Percentiles rank a stretch among this genome's conserved stretches.
These are phyloP conservation scores for Oscheius sp. DNA, from an alignment of 1,140 invertebrate genomes.

Conservation along the genomic window DNA sequence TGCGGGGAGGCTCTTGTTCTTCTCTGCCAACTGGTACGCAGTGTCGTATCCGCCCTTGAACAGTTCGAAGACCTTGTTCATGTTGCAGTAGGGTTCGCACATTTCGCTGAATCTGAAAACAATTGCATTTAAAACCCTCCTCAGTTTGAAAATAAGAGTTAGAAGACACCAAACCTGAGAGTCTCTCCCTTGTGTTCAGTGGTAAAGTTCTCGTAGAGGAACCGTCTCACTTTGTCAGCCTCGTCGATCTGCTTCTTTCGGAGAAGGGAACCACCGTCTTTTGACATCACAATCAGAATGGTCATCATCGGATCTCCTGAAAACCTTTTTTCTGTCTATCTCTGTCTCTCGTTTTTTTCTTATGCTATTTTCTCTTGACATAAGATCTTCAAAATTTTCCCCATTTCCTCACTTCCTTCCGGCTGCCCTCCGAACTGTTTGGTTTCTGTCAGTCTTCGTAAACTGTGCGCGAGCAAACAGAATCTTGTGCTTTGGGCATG, in stretches of 20 bases:
- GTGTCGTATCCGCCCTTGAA: slow-evolving; percentile 45
- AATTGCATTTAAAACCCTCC: slow-evolving; percentile 15
- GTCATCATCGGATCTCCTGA: slow-evolving; percentile 55
- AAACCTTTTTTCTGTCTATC: background rate
- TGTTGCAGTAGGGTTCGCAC: slow-evolving; percentile 51
- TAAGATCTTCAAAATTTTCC: background rate
- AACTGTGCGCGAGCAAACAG: no score
- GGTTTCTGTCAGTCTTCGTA: no score
- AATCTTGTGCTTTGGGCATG: background rate
- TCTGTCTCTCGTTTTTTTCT: no score
- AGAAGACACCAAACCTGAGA: background rate
- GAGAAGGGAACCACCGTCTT: slow-evolving; percentile 49
- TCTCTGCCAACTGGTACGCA: slow-evolving; percentile 12
- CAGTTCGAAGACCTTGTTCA: slow-evolving; percentile 49
- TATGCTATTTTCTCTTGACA: background rate
- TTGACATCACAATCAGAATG: slow-evolving; percentile 42
- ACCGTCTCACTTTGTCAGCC: slow-evolving; percentile 31
- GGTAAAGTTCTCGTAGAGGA: slow-evolving; percentile 47
- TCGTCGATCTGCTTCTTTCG: slow-evolving; percentile 46
- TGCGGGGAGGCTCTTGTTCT: background rate
- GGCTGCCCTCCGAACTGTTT: no score
- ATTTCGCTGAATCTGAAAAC: slow-evolving; percentile 43
- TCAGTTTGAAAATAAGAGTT: background rate
- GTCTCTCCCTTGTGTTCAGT: slow-evolving; percentile 9
- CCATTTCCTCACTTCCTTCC: background rate